phyloP scores from a whole-genome alignment of 1,140 invertebrate species.

The Periplaneta americana region DNA sequence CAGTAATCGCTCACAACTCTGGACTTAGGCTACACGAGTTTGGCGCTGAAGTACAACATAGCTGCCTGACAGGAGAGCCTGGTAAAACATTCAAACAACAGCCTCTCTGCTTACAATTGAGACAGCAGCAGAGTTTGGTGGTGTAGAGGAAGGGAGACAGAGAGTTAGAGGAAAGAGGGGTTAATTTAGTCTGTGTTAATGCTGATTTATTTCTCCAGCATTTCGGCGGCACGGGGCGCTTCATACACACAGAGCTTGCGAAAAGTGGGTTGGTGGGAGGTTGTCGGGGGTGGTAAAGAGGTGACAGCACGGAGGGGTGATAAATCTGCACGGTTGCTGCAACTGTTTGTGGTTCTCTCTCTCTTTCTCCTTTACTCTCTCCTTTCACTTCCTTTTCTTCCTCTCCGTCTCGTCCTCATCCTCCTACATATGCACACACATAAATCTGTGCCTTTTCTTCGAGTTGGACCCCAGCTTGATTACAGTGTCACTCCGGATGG shows the following conservation, averaged over 20 bases:
- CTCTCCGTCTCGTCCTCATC: not conserved
- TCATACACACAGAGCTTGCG: not conserved
- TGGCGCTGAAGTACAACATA: not conserved
- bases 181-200: constrained; percentile 19
- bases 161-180: not conserved
- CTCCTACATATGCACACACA: constrained; percentile 3
- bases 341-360: not conserved
- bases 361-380: not conserved
- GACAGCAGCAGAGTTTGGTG: constrained; percentile 1
- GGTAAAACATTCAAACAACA: not conserved
- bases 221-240: constrained; percentile 1
- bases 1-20: no score
- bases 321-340: constrained; percentile 11
- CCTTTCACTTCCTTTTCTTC: not conserved
- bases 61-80: not conserved
- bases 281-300: not conserved
- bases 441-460: constrained; percentile 4
- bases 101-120: not conserved
- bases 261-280: constrained; percentile 1
- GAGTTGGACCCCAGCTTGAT: not conserved
- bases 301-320: constrained; percentile 14
- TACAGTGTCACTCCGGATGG: not conserved
- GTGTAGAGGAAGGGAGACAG: not conserved
- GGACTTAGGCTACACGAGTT: not conserved
- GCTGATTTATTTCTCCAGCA: constrained; percentile 17